Evolutionary conservation across 2,888 invertebrate species (phyloP), one percentile per base, ranked within the genome.

Genomic region (Xestobium rufovillosum): DNA sequence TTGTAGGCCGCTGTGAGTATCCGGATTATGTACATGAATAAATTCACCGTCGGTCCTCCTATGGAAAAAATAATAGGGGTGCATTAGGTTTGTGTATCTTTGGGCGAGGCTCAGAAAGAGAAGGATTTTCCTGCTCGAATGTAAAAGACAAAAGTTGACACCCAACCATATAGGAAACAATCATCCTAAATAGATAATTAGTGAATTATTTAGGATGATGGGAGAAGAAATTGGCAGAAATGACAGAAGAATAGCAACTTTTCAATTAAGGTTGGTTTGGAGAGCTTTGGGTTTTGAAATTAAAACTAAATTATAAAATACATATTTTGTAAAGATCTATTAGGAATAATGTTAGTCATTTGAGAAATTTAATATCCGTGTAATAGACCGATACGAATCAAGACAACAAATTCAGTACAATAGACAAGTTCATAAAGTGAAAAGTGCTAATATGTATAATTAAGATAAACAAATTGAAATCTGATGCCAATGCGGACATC

Each of bases 51-150:
- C n/a, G n/a, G n/a, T n/a, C n/a, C n/a, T n/a, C n/a, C n/a, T n/a
- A n/a, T n/a, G n/a, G n/a, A n/a, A n/a, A n/a, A n/a, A n/a, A n/a
- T n/a, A n/a, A n/a, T n/a, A n/a, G n/a, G n/a, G n/a, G n/a, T n/a
- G n/a, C n/a, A n/a, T n/a, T n/a, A n/a, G n/a, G n/a, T n/a, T n/a
- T n/a, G n/a, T n/a, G n/a, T n/a, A n/a, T n/a, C n/a, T n/a, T n/a
- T n/a, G n/a, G n/a, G n/a, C n/a, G n/a, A n/a, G 23, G 6, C 6
- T 19, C 23, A 19, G 23, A 19, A 19, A 19, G 6, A 19, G 23
- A 19, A 19, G 23, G n/a, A 19, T 19, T 19, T 19, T 19, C n/a
- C 23, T 19, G n/a, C n/a, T 19, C 6, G 23, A 19, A 19, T 19
- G 23, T 19, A 19, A 19, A 19, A 19, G 23, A 19, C 23, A 19